Percentiles rank a stretch among this genome's conserved stretches.
Evolutionary conservation across 2,113 vertebrate species (phyloP).

Genomic region (Strix uralensis): DNA sequence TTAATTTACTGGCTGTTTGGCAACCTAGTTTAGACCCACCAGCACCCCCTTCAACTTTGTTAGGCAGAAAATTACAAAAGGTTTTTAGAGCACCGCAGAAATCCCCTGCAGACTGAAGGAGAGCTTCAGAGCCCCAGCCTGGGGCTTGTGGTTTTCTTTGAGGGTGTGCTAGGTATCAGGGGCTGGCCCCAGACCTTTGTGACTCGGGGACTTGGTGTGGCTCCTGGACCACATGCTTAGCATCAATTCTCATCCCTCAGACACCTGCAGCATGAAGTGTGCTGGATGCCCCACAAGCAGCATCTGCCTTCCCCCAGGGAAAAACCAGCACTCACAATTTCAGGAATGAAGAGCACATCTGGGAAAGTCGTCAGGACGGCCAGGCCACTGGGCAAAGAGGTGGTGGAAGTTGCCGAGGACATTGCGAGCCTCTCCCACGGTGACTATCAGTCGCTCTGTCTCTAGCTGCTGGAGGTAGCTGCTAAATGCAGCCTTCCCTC

Average conservation of each 20-base stretch:
- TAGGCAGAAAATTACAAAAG: accelerated
- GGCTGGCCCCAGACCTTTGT: neutral
- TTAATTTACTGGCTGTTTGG: neutral
- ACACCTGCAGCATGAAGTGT: accelerated
- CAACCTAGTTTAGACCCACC: neutral
- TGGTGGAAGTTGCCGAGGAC: neutral
- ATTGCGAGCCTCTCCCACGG: neutral
- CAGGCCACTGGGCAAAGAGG: slow-evolving; percentile 27
- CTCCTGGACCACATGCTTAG: accelerated
- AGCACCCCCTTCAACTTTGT: neutral
- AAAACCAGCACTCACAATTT: slow-evolving; percentile 26
- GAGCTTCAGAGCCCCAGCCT: neutral
- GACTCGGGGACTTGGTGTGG: accelerated
- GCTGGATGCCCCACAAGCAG: neutral
- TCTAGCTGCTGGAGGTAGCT: neutral
- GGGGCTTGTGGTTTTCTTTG: accelerated
- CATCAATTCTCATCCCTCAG: neutral
- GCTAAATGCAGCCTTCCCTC: neutral
- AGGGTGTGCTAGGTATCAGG: neutral
- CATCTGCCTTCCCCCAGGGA: neutral
- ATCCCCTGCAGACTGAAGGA: neutral
- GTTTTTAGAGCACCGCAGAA: neutral
- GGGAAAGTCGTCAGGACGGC: slow-evolving; percentile 1
- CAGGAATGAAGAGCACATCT: slow-evolving; percentile 56
- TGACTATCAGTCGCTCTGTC: accelerated